Base-by-base conservation (phyloP, 92 coral and sea anemone genomes). In the Scolanthus callimorphus region DNA sequence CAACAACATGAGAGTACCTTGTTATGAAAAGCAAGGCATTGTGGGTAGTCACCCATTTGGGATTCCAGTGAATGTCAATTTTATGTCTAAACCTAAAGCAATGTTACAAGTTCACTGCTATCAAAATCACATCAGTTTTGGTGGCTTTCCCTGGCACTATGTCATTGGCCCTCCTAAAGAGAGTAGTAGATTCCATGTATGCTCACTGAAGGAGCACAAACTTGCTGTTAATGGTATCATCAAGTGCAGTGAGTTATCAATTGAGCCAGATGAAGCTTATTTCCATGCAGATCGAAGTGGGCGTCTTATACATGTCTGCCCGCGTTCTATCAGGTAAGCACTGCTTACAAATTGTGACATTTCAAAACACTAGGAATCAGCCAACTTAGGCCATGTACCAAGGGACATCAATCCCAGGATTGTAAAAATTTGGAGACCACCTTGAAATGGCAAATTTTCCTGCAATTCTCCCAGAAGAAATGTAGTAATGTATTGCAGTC, bases 101-200 rank as follows among this genome's bases (percentile, higher is more conserved):
- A 47, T 94, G 43, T 68, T 89, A 37, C 78, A 94, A 65, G 49
- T 84, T 23, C 29, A 51, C 1, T 89, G 99, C 49, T 51, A 90
- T 45, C 73, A 78, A 2, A 87, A 94, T 60, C 67, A 77, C 17
- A 54, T 94, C 31, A 80, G 87, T 23, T 77, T 94, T 70, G 99
- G 99, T 8, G 99, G 97, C 13, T 66, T 64, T 27, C 99, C 99
- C 8, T 89, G 99, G 99, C 99, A 94, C 70, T 94, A 73, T 17
- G 69, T 94, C 27, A 31, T 49, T 25, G 59, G 86, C 44, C 83
- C 90, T 0, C 74, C 62, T 45, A 49, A 67, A 0, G 65, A 38
- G 11, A 69, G 51, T 49, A 53, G 86, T 69, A 82, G 65, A 12
- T 94, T 84, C 70, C 81, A 94, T 45, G 97, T 94, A 17, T 39